Evolutionary conservation across 2,113 vertebrate species (phyloP).

Genomic region (Takifugu flavidus): DNA sequence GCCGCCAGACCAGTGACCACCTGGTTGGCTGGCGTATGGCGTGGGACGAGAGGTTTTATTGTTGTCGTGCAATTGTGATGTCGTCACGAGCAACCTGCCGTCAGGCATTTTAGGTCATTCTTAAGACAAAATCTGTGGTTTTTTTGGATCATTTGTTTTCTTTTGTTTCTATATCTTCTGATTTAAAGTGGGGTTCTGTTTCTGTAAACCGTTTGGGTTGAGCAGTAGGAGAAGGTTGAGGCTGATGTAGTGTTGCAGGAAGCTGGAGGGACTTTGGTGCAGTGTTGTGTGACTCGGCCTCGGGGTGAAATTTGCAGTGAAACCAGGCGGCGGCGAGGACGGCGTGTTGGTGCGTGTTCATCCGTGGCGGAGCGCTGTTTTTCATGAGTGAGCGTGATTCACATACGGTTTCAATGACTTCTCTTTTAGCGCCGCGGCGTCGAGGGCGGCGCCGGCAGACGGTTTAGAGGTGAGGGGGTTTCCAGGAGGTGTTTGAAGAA

Average conservation of each 20-base stretch:
- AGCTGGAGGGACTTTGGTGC: slow-evolving; percentile 46
- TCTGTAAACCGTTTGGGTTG: neutral
- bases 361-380: slow-evolving; percentile 21
- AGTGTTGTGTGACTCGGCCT: slow-evolving; percentile 48
- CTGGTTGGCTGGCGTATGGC: slow-evolving; percentile 35
- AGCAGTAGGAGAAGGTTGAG: neutral
- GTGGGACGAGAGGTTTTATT: slow-evolving; percentile 60
- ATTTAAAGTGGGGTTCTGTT: neutral
- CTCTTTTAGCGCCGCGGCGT: neutral
- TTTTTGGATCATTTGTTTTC: slow-evolving; percentile 8
- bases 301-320: slow-evolving; percentile 65
- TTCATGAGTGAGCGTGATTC: slow-evolving; percentile 35
- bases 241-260: slow-evolving; percentile 35
- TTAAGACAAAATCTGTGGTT: neutral
- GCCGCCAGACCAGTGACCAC: slow-evolving; percentile 2
- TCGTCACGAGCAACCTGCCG: slow-evolving; percentile 58
- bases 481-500: slow-evolving; percentile 58
- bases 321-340: slow-evolving; percentile 20
- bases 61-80: slow-evolving; percentile 53
- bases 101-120: neutral
- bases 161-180: slow-evolving; percentile 17
- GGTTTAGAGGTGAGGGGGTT: slow-evolving; percentile 51
- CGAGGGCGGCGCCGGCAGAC: slow-evolving; percentile 9
- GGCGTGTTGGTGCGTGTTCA: slow-evolving; percentile 16
- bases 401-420: slow-evolving; percentile 17